Conservation (phyloP, 64 coral and sea anemone species). For the Pocillopora verrucosa region DNA sequence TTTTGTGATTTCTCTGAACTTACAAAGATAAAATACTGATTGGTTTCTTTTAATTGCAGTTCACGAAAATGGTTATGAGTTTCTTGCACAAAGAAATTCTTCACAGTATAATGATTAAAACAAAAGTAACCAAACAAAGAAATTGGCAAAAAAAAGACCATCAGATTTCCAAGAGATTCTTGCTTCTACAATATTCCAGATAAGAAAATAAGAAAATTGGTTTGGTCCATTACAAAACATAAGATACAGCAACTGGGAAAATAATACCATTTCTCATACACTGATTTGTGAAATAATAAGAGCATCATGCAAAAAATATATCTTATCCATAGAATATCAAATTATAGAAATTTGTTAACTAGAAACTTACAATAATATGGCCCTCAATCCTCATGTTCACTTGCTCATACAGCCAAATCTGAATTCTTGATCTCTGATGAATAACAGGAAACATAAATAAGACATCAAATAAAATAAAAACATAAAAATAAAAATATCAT, state of each 20-base stretch:
- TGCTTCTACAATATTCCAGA: no score
- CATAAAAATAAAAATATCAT: no score
- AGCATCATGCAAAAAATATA: no score
- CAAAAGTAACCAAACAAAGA: no score
- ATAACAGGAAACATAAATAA: background rate
- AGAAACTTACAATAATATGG: slow-evolving; percentile 94
- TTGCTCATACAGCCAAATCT: slow-evolving; percentile 98
- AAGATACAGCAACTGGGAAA: no score
- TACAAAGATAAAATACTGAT: background rate
- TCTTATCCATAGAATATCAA: no score
- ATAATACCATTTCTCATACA: no score
- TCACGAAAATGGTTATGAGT: background rate
- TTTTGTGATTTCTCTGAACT: background rate
- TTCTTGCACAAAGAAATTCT: background rate
- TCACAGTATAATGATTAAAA: no score
- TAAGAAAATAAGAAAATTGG: background rate
- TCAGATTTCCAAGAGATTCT: no score
- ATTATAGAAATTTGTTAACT: background rate
- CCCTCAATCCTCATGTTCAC: slow-evolving; percentile 98
- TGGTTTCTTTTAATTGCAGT: background rate
- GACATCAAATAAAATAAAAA: background rate
- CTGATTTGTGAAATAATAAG: no score
- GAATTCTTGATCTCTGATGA: slow-evolving; percentile 91
- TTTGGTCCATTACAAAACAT: background rate
- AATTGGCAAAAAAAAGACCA: no score